Conservation (phyloP, 2,797 vertebrate species). For the Malurus leucopterus region DNA sequence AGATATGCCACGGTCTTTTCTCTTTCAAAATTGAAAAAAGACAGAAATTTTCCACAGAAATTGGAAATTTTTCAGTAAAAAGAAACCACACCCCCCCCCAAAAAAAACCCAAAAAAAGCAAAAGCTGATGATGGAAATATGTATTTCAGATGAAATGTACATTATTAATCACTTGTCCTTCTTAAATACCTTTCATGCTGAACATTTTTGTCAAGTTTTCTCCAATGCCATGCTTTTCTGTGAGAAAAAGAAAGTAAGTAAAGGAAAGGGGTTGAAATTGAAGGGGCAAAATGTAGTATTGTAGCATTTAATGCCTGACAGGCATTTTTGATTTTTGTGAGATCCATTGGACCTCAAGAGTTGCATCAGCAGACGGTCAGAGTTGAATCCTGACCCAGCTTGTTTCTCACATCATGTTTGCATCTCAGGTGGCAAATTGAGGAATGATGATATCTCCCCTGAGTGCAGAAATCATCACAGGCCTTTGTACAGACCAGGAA, state of each 20-base stretch:
- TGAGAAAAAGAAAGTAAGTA: not conserved
- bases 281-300: fast-evolving
- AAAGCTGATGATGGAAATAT: not conserved
- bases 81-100: no score
- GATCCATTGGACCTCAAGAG: not conserved
- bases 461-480: not conserved
- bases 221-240: not conserved
- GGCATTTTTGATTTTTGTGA: not conserved
- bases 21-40: not conserved
- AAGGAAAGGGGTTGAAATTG: not conserved
- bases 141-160: not conserved
- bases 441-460: not conserved
- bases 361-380: not conserved
- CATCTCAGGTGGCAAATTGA: not conserved
- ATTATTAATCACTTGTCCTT: not conserved
- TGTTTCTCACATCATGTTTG: not conserved
- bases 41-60: not conserved
- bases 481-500: not conserved
- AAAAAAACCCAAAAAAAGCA: not conserved
- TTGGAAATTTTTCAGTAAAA: not conserved
- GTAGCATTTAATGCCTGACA: not conserved
- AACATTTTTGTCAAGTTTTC: not conserved
- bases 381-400: not conserved
- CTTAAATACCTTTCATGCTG: not conserved
- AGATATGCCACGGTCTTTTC: not conserved